Conservation (phyloP, 2,888 invertebrate genomes). For the Coleophora deauratella region DNA sequence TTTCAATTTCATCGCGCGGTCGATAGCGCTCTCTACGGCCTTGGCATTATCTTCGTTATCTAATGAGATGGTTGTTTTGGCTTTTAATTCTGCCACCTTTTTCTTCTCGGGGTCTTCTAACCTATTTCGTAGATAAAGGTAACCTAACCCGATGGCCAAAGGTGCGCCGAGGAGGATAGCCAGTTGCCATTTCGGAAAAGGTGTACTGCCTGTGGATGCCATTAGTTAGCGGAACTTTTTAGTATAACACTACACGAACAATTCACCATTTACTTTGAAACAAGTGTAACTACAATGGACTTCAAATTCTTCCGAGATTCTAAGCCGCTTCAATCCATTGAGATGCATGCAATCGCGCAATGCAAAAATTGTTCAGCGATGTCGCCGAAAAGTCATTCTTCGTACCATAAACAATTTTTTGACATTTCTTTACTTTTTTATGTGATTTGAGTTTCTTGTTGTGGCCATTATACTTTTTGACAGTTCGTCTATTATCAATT, state of each 20-base stretch:
- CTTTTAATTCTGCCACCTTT: constrained; percentile 64
- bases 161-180: constrained; percentile 89
- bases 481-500: no score
- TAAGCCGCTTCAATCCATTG: constrained; percentile 24
- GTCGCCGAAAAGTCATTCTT: no score
- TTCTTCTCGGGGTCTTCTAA: constrained; percentile 69
- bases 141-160: constrained; percentile 86
- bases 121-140: constrained; percentile 81
- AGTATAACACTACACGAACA: constrained; percentile 33
- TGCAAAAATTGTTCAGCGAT: no score
- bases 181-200: constrained; percentile 89
- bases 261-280: constrained; percentile 45
- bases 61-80: constrained; percentile 75
- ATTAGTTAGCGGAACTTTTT: constrained; percentile 29
- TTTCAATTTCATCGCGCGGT: constrained; percentile 86
- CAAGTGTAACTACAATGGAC: constrained; percentile 21
- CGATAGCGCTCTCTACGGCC: constrained; percentile 74
- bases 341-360: constrained; percentile 5
- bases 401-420: no score
- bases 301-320: constrained; percentile 38
- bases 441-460: no score
- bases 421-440: no score
- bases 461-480: no score
- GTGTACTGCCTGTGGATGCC: constrained; percentile 71
- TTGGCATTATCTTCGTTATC: constrained; percentile 70